Conservation (phyloP, 35 echinoderm and acorn worm species). For the Hemicentrotus pulcherrimus region DNA sequence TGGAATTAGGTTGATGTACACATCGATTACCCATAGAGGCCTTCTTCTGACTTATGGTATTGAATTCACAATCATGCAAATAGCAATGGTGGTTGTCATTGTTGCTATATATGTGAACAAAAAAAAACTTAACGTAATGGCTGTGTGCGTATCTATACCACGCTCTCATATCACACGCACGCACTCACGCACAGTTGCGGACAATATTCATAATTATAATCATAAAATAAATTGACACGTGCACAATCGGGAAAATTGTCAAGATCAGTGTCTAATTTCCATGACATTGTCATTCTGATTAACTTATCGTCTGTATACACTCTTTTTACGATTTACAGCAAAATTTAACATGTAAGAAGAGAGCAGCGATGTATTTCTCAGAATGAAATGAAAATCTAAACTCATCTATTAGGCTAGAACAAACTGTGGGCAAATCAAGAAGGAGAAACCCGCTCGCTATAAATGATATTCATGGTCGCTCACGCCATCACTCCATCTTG, state of each 20-base stretch:
- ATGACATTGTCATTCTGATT: not conserved
- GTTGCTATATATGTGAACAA: too few species aligned
- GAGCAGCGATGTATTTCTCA: not conserved
- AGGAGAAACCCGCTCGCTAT: not conserved
- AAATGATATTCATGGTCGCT: not conserved
- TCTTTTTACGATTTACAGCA: too few species aligned
- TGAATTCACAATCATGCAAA: too few species aligned
- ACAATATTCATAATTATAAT: not conserved
- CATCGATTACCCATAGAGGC: too few species aligned
- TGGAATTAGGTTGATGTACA: too few species aligned
- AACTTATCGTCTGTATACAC: too few species aligned
- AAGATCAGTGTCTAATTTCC: not conserved
- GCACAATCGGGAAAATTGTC: not conserved
- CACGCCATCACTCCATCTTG: not conserved
- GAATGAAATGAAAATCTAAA: not conserved
- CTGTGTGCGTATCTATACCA: too few species aligned
- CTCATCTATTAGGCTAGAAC: not conserved
- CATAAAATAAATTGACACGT: not conserved
- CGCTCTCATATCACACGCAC: too few species aligned
- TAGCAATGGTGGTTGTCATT: too few species aligned
- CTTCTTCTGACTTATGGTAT: too few species aligned
- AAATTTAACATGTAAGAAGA: not conserved
- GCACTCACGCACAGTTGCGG: not conserved
- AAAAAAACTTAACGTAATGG: too few species aligned
- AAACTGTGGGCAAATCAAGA: not conserved